These are phyloP conservation scores for Orthosia incerta DNA, from an alignment of 2,888 invertebrate species.

Conservation along the genomic window DNA sequence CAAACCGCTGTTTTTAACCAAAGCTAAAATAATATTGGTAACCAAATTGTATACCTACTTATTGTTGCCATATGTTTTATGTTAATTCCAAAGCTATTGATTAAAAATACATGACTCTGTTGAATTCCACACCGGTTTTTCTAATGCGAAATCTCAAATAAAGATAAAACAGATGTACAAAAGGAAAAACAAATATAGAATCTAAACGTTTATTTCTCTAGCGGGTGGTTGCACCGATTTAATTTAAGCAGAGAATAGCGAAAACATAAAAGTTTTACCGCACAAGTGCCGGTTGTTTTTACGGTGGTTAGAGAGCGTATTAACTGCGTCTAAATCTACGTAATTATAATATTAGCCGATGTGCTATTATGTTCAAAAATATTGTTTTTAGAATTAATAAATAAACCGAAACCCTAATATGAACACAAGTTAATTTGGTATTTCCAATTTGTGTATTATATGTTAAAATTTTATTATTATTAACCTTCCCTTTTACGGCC, in stretches of 20 bases:
- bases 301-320: background rate
- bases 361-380: no score
- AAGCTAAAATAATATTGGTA: conserved; percentile 3
- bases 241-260: conserved; percentile 24
- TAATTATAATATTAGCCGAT: background rate
- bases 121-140: conserved; percentile 12
- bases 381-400: no score
- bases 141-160: conserved; percentile 20
- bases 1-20: background rate
- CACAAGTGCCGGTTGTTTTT: background rate
- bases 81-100: background rate
- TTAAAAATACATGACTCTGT: conserved; percentile 5
- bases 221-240: conserved; percentile 33
- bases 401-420: no score
- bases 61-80: conserved; percentile 2
- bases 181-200: conserved; percentile 14
- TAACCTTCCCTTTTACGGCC: no score
- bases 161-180: conserved; percentile 14
- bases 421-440: no score
- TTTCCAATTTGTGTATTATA: no score
- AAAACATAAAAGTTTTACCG: conserved; percentile 14
- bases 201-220: conserved; percentile 33
- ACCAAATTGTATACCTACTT: conserved; percentile 1
- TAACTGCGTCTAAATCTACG: background rate
- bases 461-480: no score